Evolutionary conservation across 2,797 vertebrate species (phyloP).

Genomic region (Fundulus diaphanus): DNA sequence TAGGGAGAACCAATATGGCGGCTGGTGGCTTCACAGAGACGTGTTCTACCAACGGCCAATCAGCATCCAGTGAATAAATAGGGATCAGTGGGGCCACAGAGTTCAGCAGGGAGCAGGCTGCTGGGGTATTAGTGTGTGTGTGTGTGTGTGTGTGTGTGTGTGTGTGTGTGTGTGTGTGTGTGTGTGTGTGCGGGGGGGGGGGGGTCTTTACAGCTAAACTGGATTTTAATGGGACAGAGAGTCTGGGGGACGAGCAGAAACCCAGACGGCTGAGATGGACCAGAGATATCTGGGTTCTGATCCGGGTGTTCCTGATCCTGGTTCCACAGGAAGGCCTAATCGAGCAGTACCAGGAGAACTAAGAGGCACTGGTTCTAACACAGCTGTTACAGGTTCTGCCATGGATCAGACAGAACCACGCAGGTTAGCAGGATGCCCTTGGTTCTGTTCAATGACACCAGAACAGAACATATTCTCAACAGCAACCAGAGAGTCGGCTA

Average conservation of each 20-base stretch:
- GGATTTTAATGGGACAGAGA: not conserved
- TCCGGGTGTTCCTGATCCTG: not conserved
- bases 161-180: no score
- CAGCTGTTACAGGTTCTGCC: not conserved
- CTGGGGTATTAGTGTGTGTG: no score
- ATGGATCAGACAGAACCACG: not conserved
- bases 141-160: no score
- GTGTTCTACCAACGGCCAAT: no score
- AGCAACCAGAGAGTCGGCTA: not conserved
- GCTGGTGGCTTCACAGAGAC: no score
- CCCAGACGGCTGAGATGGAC: not conserved
- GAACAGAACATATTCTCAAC: not conserved
- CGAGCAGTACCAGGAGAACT: no score
- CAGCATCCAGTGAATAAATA: no score
- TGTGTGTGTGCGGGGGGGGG: no score
- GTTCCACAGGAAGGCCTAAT: not conserved
- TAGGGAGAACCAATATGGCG: no score
- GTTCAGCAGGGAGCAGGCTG: no score
- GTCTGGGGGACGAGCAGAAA: not conserved
- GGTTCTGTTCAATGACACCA: not conserved
- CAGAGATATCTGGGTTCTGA: not conserved
- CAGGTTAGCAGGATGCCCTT: not conserved
- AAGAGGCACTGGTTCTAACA: not conserved
- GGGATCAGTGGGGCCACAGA: no score
- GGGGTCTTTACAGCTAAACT: not conserved